phyloP scores from a whole-genome alignment of 2,113 vertebrate species.

The Hemicordylus capensis region DNA sequence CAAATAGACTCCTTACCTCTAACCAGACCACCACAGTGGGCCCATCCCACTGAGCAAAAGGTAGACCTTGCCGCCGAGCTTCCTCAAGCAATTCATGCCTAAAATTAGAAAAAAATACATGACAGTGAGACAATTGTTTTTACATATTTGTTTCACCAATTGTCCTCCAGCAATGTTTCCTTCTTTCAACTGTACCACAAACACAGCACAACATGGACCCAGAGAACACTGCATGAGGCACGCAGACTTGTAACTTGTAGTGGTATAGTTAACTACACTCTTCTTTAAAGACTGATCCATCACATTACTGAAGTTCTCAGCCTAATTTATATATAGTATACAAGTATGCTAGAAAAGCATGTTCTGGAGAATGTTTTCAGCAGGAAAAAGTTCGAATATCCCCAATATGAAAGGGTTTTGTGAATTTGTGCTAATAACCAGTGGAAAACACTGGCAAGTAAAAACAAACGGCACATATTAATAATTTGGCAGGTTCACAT shows the following conservation, averaged over 20 bases:
- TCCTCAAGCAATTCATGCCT: constrained; percentile 96
- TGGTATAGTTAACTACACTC: not conserved
- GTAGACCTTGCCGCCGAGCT: constrained; percentile 91
- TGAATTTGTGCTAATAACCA: not conserved
- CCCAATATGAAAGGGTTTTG: not conserved
- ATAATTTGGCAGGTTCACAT: not conserved
- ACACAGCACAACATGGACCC: accelerated
- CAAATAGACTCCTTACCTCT: constrained; percentile 81
- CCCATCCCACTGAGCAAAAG: constrained; percentile 97
- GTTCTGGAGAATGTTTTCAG: not conserved
- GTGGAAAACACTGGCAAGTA: not conserved
- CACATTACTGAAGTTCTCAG: not conserved
- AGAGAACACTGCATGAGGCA: accelerated
- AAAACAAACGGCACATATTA: not conserved
- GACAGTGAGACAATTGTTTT: not conserved
- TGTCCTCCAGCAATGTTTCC: not conserved
- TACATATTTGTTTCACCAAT: not conserved
- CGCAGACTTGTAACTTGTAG: accelerated
- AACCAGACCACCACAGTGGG: constrained; percentile 97
- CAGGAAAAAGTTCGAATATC: not conserved
- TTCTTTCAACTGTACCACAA: not conserved
- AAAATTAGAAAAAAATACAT: not conserved
- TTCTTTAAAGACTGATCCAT: not conserved
- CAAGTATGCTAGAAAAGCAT: not conserved
- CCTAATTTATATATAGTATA: not conserved